A percentile compares a stretch with the other conserved stretches of the same genome.
Evolutionary conservation across 2,888 invertebrate genomes (phyloP).

Genomic region (Automeris io): DNA sequence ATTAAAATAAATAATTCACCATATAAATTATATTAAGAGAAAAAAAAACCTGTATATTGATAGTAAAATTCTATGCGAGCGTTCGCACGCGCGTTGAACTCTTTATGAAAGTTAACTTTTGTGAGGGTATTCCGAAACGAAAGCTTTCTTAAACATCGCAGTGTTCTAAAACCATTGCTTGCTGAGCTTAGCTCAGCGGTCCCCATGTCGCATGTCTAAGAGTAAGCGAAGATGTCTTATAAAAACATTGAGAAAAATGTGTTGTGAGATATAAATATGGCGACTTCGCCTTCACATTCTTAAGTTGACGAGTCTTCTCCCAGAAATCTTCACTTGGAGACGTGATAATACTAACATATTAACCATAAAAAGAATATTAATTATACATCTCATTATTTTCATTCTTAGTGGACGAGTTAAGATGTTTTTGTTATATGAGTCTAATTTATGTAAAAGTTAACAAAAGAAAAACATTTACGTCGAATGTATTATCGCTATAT

Average conservation of each 20-base stretch:
- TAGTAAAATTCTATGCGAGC: too few species aligned
- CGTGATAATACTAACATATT: too few species aligned
- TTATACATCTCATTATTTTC: too few species aligned
- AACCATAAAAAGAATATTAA: too few species aligned
- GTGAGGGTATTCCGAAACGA: neutral
- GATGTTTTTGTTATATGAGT: too few species aligned
- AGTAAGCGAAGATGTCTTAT: conserved; percentile 22
- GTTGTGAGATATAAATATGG: neutral
- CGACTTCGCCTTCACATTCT: neutral
- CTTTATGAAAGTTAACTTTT: conserved; percentile 51
- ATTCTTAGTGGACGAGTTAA: too few species aligned
- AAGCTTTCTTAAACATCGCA: neutral
- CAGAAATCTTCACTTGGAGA: neutral
- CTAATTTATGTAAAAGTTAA: too few species aligned
- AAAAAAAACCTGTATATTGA: too few species aligned
- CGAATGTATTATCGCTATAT: too few species aligned
- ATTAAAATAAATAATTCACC: too few species aligned
- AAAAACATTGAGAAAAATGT: neutral
- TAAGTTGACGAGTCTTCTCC: neutral
- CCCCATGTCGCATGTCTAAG: conserved; percentile 34
- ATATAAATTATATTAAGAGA: too few species aligned
- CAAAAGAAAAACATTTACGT: too few species aligned
- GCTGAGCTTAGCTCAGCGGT: conserved; percentile 12
- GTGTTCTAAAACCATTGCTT: conserved; percentile 15
- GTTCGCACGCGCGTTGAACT: conserved; percentile 61